These are phyloP conservation scores for Erythrocercus mccallii DNA, from an alignment of 2,113 vertebrate genomes.

Conservation along the genomic window DNA sequence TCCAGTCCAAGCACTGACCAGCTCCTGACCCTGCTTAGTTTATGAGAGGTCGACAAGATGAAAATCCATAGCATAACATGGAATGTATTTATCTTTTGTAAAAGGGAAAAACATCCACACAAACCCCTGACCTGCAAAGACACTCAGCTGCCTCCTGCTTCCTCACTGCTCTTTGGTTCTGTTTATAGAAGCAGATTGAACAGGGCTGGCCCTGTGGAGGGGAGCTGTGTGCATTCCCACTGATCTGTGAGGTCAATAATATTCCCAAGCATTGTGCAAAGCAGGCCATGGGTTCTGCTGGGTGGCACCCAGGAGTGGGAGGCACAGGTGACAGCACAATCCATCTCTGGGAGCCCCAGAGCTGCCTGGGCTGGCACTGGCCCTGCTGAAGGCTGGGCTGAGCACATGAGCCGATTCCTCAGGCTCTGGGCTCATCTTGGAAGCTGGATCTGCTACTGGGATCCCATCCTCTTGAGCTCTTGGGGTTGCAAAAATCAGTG, in stretches of 20 bases:
- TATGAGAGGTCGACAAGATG: neutral
- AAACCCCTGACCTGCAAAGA: neutral
- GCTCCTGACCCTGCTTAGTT: neutral
- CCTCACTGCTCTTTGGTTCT: neutral
- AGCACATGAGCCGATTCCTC: neutral
- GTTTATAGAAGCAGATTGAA: neutral
- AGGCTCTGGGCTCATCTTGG: neutral
- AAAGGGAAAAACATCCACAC: neutral
- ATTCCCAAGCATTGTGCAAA: conserved; percentile 8
- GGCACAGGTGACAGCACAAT: neutral
- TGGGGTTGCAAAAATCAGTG: neutral
- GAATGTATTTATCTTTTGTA: neutral
- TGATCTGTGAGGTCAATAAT: conserved; percentile 5
- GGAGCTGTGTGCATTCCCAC: neutral
- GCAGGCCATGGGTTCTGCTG: neutral
- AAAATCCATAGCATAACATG: neutral
- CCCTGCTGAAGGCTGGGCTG: neutral
- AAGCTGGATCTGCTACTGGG: neutral
- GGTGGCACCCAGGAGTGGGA: neutral
- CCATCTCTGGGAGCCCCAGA: neutral
- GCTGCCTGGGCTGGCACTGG: neutral
- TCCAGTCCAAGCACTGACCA: neutral
- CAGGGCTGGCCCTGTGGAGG: neutral
- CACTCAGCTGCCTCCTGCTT: neutral
- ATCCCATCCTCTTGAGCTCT: neutral